Percentiles rank a stretch among this genome's conserved stretches.
Evolutionary conservation across 2,888 invertebrate species (phyloP).

Genomic region (Tetragonisca angustula): DNA sequence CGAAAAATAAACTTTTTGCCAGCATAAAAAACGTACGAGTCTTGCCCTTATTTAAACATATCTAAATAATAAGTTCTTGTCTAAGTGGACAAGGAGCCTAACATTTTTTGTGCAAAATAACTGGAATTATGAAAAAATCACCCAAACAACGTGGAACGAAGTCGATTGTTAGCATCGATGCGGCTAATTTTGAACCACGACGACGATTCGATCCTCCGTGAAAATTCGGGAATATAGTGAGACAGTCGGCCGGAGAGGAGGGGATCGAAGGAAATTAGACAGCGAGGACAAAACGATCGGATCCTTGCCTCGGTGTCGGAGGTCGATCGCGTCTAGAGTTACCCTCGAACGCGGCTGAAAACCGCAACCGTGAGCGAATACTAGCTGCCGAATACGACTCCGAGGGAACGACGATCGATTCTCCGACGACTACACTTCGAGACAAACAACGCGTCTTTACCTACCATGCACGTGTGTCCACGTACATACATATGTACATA

Average conservation of each 20-base stretch:
- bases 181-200: too few relatives aligned
- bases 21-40: too few relatives aligned
- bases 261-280: constrained; percentile 56
- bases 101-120: too few relatives aligned
- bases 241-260: neutral
- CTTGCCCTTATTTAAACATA: too few relatives aligned
- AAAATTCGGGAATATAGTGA: constrained; percentile 23
- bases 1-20: too few relatives aligned
- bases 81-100: too few relatives aligned
- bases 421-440: constrained; percentile 19
- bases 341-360: constrained; percentile 26
- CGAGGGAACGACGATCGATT: constrained; percentile 43
- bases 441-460: constrained; percentile 24
- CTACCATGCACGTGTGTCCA: neutral
- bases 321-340: constrained; percentile 52
- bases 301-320: constrained; percentile 42
- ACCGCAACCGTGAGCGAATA: constrained; percentile 36
- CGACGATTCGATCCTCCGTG: neutral
- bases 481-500: too few relatives aligned
- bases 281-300: constrained; percentile 55
- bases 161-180: too few relatives aligned
- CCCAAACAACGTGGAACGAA: too few relatives aligned
- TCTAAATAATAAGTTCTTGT: too few relatives aligned
- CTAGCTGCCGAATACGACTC: neutral
- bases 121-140: too few relatives aligned